Evolutionary conservation across 2,113 vertebrate genomes (phyloP).

Genomic region (Muntiacus muntjak): DNA sequence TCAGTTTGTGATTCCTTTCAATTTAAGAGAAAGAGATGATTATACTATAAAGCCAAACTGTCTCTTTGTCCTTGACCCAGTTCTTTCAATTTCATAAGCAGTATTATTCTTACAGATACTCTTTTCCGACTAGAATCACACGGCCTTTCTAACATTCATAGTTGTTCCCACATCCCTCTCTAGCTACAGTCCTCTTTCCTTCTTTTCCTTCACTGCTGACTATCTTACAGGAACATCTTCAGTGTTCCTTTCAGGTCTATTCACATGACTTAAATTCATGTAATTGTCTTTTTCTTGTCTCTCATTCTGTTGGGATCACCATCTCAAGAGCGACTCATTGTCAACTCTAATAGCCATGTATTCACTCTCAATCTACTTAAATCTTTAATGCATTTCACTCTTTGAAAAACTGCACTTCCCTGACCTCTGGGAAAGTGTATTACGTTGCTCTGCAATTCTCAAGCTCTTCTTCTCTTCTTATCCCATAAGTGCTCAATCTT

Average conservation of each 20-base stretch:
- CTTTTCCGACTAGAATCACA: neutral
- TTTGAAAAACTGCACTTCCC: neutral
- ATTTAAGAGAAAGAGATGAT: neutral
- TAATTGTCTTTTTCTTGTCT: neutral
- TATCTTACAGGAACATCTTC: neutral
- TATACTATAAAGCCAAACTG: neutral
- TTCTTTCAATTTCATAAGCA: neutral
- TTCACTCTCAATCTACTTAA: neutral
- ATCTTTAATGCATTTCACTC: neutral
- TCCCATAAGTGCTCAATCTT: neutral
- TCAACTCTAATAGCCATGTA: neutral
- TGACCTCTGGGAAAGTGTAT: neutral
- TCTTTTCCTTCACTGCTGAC: neutral
- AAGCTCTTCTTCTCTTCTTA: neutral
- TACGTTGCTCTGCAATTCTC: neutral
- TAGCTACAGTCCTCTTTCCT: neutral
- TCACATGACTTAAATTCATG: neutral
- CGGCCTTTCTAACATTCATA: neutral
- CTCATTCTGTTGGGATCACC: neutral
- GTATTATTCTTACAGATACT: neutral
- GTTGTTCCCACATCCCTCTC: neutral
- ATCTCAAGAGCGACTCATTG: neutral
- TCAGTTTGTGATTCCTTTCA: neutral
- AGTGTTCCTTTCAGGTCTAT: neutral
- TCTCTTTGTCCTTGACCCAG: neutral